Percentiles rank a stretch among this genome's conserved stretches.
Conservation (phyloP, 1,140 invertebrate genomes). For the Heterodera carotae region DNA sequence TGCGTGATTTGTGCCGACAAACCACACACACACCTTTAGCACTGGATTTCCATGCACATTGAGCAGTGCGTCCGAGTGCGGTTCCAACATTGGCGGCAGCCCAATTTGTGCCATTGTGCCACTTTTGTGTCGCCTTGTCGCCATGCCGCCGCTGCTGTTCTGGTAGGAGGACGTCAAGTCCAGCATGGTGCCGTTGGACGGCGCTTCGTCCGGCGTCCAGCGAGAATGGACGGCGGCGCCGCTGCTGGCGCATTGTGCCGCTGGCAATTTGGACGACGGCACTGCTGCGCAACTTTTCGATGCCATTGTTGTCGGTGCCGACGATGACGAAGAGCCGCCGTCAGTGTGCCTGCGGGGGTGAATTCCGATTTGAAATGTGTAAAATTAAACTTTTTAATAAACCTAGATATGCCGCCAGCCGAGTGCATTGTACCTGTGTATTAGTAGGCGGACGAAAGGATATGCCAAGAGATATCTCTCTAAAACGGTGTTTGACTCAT, state of each 20-base stretch:
- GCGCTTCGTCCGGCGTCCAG: background rate
- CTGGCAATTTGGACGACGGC: background rate
- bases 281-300: background rate
- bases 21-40: slow-evolving; percentile 42
- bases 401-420: too few relatives aligned
- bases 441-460: too few relatives aligned
- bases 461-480: background rate
- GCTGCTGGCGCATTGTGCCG: background rate
- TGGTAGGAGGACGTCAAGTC: slow-evolving; percentile 11
- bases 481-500: too few relatives aligned
- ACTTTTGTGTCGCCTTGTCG: background rate
- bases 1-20: too few relatives aligned
- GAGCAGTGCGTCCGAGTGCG: slow-evolving; percentile 36
- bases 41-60: slow-evolving; percentile 53
- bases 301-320: too few relatives aligned
- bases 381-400: background rate
- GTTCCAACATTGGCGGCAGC: too few relatives aligned
- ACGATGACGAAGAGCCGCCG: background rate
- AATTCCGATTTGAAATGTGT: too few relatives aligned
- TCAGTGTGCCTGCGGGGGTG: background rate
- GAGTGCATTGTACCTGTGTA: too few relatives aligned
- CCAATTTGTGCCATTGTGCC: background rate
- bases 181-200: background rate
- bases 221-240: background rate
- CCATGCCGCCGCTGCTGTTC: slow-evolving; percentile 6